Percentiles rank a stretch among this genome's conserved stretches.
These are phyloP conservation scores for Clarias gariepinus DNA, from an alignment of 2,113 vertebrate species.

Conservation along the genomic window DNA sequence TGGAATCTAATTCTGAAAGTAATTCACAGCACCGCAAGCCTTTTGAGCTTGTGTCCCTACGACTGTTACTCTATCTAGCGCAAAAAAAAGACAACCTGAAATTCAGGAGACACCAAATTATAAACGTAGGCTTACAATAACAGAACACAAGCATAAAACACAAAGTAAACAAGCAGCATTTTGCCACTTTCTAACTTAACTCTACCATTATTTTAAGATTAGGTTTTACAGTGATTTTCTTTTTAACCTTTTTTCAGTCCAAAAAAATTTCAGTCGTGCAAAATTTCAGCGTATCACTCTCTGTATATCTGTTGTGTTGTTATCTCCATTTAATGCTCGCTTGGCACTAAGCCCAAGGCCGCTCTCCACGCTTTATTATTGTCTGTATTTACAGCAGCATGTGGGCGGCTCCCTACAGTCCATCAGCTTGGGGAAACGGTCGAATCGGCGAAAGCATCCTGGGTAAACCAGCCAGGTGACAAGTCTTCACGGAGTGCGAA, in stretches of 20 bases:
- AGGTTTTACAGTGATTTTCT: neutral
- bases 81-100: neutral
- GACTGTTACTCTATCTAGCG: neutral
- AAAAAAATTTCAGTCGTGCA: neutral
- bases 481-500: constrained; percentile 8
- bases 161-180: neutral
- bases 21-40: neutral
- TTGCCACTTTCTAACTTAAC: neutral
- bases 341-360: constrained; percentile 10
- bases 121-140: neutral
- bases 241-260: neutral
- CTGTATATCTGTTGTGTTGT: neutral
- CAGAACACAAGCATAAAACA: neutral
- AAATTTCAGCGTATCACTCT: neutral
- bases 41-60: too few relatives aligned
- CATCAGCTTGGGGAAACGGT: neutral
- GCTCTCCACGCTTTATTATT: neutral
- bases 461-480: neutral
- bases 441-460: neutral
- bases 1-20: neutral
- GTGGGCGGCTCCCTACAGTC: neutral
- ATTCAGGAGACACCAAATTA: neutral
- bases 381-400: constrained; percentile 37
- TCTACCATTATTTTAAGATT: neutral
- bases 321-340: constrained; percentile 14